phyloP scores from a whole-genome alignment of 53 echinoderm and acorn worm species.

The Apostichopus leukothele region DNA sequence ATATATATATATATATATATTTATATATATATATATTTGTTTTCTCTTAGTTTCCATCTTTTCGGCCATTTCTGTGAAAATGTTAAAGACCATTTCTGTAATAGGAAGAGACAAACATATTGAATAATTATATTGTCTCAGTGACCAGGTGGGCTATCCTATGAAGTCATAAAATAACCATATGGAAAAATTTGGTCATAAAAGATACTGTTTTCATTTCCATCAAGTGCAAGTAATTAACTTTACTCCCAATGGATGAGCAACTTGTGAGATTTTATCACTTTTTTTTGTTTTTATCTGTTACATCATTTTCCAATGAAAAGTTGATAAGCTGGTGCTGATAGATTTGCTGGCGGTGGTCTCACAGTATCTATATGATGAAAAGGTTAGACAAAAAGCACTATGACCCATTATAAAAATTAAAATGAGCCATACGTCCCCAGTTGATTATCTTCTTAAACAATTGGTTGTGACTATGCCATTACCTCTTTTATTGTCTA shows the following conservation, averaged over 20 bases:
- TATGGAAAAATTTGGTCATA: background rate
- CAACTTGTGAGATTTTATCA: background rate
- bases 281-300: background rate
- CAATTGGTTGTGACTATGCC: background rate
- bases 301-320: background rate
- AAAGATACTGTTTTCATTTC: background rate
- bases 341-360: background rate
- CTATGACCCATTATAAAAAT: too few relatives aligned
- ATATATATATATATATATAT: too few relatives aligned
- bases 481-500: background rate
- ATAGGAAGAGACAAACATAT: too few relatives aligned
- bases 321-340: background rate
- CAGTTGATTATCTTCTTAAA: background rate
- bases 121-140: too few relatives aligned
- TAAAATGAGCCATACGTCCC: background rate
- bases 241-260: background rate
- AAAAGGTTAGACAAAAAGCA: too few relatives aligned
- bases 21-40: too few relatives aligned
- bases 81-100: too few relatives aligned
- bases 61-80: too few relatives aligned
- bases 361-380: background rate
- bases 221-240: background rate
- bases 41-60: too few relatives aligned
- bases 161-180: background rate
- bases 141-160: background rate